phyloP scores from a whole-genome alignment of 2,797 vertebrate species.

The Microcaecilia unicolor region DNA sequence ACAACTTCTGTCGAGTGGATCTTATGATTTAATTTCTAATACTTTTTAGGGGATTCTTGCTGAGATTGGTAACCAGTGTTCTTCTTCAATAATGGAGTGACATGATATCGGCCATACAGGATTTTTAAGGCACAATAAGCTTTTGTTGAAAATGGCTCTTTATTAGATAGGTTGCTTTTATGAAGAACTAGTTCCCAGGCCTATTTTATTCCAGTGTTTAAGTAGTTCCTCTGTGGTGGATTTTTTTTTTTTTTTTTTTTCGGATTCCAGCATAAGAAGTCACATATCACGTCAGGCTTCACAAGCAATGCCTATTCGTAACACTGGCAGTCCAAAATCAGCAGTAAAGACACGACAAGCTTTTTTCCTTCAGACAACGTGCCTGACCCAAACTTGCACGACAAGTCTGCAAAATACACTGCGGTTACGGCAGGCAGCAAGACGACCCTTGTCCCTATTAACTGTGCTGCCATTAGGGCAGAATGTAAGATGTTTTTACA shows the following conservation, averaged over 20 bases:
- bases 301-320: constrained; percentile 83
- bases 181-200: not conserved
- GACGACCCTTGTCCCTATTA: constrained; percentile 97
- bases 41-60: no score
- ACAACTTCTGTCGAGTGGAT: no score
- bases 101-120: no score
- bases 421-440: constrained; percentile 88
- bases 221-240: not conserved
- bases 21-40: no score
- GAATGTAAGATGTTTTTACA: constrained; percentile 99
- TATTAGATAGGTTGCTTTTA: no score
- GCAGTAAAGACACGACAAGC: constrained; percentile 94
- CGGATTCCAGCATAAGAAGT: constrained; percentile 78
- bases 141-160: no score
- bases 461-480: constrained; percentile 98
- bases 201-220: not conserved
- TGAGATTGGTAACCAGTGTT: no score
- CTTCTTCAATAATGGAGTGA: no score
- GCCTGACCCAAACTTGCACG: constrained; percentile 93
- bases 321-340: constrained; percentile 88
- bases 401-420: constrained; percentile 96
- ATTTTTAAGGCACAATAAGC: no score
- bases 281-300: constrained; percentile 82
- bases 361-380: constrained; percentile 89
- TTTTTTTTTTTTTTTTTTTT: not conserved